These are phyloP conservation scores for Hetaerina americana DNA, from an alignment of 1,140 invertebrate species.

Conservation along the genomic window DNA sequence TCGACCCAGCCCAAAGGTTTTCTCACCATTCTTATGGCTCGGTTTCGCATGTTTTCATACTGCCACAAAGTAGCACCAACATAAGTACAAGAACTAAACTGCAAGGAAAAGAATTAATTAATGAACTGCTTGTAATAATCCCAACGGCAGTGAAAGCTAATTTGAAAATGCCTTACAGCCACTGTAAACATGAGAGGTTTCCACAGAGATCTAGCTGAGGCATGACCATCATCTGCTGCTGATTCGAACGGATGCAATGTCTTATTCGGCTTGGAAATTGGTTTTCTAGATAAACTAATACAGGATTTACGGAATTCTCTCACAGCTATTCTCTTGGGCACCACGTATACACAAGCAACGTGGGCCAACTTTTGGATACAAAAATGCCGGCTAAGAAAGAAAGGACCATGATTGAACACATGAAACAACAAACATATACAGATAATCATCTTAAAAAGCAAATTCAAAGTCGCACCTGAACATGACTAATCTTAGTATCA, in stretches of 20 bases:
- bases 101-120: background rate
- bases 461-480: too few species aligned
- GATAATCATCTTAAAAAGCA: too few species aligned
- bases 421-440: too few species aligned
- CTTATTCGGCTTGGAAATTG: background rate
- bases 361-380: too few species aligned
- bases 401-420: too few species aligned
- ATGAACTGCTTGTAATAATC: background rate
- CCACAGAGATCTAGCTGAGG: background rate
- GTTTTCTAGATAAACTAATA: background rate
- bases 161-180: background rate
- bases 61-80: conserved; percentile 69
- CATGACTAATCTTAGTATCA: too few species aligned
- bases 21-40: conserved; percentile 42
- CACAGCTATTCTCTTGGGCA: too few species aligned
- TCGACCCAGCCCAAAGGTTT: conserved; percentile 36
- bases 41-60: conserved; percentile 65
- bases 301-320: background rate
- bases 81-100: conserved; percentile 30
- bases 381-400: too few species aligned
- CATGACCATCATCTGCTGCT: background rate
- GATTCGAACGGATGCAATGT: background rate
- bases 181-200: background rate
- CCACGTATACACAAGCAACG: too few species aligned
- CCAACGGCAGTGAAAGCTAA: too few species aligned